A percentile compares a stretch with the other conserved stretches of the same genome.
Conservation (phyloP, 2,113 vertebrate species). For the Osmerus mordax region DNA sequence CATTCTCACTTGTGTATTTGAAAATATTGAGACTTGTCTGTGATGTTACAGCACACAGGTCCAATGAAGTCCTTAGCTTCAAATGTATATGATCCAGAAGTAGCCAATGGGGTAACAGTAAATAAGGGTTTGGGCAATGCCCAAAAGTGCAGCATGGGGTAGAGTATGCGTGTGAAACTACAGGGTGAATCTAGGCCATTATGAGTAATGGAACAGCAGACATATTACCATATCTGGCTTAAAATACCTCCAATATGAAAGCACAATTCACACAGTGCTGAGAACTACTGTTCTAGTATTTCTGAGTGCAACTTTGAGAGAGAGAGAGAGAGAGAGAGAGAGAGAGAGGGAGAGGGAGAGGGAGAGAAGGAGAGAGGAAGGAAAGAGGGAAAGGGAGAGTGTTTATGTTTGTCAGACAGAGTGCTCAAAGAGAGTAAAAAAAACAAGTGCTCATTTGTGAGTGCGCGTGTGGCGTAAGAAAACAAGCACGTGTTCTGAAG, state of each 20-base stretch:
- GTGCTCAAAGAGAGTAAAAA: too few species aligned
- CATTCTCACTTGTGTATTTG: too few species aligned
- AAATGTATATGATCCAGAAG: not conserved
- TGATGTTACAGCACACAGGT: too few species aligned
- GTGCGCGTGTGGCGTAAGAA: too few species aligned
- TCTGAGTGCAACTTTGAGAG: not conserved
- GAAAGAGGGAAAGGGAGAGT: not conserved
- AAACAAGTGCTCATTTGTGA: too few species aligned
- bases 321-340: not conserved
- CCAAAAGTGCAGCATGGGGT: not conserved
- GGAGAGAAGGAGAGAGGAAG: not conserved
- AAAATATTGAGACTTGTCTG: too few species aligned
- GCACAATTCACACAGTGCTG: not conserved
- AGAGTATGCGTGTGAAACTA: slow-evolving; percentile 13
- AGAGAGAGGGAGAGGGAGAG: not conserved
- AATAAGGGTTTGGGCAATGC: too few species aligned
- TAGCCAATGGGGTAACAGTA: not conserved
- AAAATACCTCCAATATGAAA: slow-evolving; percentile 34
- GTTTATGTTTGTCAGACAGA: not conserved
- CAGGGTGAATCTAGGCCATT: slow-evolving; percentile 39
- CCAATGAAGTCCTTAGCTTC: too few species aligned
- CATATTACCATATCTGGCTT: slow-evolving; percentile 28
- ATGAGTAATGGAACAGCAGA: slow-evolving; percentile 35
- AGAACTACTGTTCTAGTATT: not conserved
- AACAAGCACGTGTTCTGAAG: slow-evolving; percentile 1